Conservation (phyloP, 2,113 vertebrate genomes). For the Leuciscus idus region DNA sequence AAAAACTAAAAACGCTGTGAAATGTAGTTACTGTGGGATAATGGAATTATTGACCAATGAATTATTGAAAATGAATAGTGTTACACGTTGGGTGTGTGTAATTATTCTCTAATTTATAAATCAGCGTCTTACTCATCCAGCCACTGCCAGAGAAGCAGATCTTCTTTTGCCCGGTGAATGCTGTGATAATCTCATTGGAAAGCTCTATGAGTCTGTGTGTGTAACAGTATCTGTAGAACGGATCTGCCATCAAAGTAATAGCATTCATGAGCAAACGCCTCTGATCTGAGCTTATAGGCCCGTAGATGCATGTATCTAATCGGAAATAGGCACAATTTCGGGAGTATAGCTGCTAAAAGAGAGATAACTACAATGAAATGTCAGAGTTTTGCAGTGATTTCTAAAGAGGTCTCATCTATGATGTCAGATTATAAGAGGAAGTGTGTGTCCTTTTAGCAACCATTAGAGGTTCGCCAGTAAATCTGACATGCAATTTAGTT, state of each 20-base stretch:
- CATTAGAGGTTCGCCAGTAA: not conserved
- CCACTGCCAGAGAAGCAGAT: not conserved
- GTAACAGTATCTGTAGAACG: no score
- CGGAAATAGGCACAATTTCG: not conserved
- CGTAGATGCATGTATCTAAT: not conserved
- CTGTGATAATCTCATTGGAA: not conserved
- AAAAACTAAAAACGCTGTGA: not conserved
- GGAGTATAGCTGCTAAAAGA: not conserved
- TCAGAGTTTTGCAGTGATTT: not conserved
- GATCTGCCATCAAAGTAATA: not conserved
- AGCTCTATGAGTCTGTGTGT: not conserved
- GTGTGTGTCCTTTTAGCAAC: not conserved
- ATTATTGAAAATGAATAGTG: not conserved
- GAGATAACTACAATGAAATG: not conserved
- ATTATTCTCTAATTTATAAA: not conserved
- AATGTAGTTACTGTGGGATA: not conserved
- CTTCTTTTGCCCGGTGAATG: not conserved
- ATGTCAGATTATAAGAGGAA: slow-evolving; percentile 7
- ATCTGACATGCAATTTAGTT: slow-evolving; percentile 14
- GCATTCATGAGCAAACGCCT: not conserved
- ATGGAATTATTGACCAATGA: not conserved
- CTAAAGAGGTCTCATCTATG: not conserved
- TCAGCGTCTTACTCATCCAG: not conserved
- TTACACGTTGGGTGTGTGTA: not conserved
- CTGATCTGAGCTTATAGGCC: not conserved